Evolutionary conservation across 1,140 invertebrate genomes (phyloP), one percentile per base, ranked within the genome.

Genomic region (Nylanderia fulva): DNA sequence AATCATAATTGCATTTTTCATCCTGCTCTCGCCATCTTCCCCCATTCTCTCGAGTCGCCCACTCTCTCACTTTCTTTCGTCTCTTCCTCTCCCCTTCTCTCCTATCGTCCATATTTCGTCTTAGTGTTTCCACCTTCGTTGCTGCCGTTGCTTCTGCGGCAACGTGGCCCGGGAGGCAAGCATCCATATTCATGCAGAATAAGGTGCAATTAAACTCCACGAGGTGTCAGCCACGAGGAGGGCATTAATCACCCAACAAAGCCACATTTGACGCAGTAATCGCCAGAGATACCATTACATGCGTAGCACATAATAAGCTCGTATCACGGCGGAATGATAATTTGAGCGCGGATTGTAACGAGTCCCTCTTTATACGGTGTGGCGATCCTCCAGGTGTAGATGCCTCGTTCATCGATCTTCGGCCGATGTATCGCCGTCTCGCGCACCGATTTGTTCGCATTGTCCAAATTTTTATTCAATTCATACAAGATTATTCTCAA

Each of bases 161-260:
- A 61, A 72, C 56, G 71, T 89, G 84, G 88, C 91, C 92, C 92
- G 92, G 90, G 87, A 92, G 93, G 93, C 92, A 93, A 74, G 88
- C 93, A 94, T 95, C 92, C 94, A 95, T 95, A 94, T 94, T 94
- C 94, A 94, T 94, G 93, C 89, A 82, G 93, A 94, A 94, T 94
- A 94, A 94, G 94, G 93, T 93, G 93, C 94, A 94, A 95, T 94
- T 94, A 94, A 95, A 94, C 90, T 93, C 88, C 84, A 92, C 90
- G 92, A 94, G 93, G 94, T 94, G 94, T 94, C 94, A 94, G 93
- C 90, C 84, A 91, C 93, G 90, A 86, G 88, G 88, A 90, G 91
- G 90, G 92, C 94, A 94, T 95, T 94, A 94, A 94, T 94, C 94
- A 95, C 91, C 85, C 91, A 92, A 93, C 93, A 93, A 94, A 94